Percentiles rank a stretch among this genome's conserved stretches.
These are phyloP conservation scores for Spialia ferax DNA, from an alignment of 2,888 invertebrate genomes.

Conservation along the genomic window DNA sequence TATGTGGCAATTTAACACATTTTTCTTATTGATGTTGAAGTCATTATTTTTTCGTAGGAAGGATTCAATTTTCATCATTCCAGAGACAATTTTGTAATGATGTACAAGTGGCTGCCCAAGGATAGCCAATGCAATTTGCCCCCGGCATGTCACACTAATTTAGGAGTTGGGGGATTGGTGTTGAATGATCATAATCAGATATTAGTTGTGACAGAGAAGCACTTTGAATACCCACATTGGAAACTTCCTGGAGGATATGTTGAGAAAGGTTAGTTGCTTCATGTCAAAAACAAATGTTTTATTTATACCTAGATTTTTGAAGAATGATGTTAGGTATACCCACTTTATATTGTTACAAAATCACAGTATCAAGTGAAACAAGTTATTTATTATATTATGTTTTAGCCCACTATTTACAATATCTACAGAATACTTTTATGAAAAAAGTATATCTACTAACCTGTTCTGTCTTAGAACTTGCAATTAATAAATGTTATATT, in stretches of 20 bases:
- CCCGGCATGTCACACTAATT: slow-evolving; percentile 91
- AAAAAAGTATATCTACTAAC: too few species aligned
- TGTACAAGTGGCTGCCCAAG: slow-evolving; percentile 93
- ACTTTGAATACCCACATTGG: slow-evolving; percentile 88
- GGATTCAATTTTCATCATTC: slow-evolving; percentile 97
- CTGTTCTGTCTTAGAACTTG: too few species aligned
- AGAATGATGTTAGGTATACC: too few species aligned
- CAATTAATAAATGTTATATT: too few species aligned
- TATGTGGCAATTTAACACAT: too few species aligned
- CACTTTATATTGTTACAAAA: too few species aligned
- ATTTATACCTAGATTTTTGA: too few species aligned
- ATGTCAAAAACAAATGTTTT: too few species aligned
- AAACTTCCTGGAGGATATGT: slow-evolving; percentile 96
- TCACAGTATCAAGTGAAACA: not conserved
- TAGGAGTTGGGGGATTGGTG: slow-evolving; percentile 95
- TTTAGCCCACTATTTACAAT: not conserved
- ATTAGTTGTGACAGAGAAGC: slow-evolving; percentile 92
- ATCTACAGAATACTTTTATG: not conserved
- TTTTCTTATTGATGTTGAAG: too few species aligned
- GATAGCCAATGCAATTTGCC: slow-evolving; percentile 89
- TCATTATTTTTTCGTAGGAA: slow-evolving; percentile 80
- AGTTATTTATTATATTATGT: too few species aligned
- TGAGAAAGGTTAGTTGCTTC: too few species aligned
- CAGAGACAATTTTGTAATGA: slow-evolving; percentile 91
- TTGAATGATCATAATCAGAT: slow-evolving; percentile 92